Evolutionary conservation across 2,113 vertebrate genomes (phyloP), one percentile per base, ranked within the genome.

Genomic region (Okapia johnstoni): DNA sequence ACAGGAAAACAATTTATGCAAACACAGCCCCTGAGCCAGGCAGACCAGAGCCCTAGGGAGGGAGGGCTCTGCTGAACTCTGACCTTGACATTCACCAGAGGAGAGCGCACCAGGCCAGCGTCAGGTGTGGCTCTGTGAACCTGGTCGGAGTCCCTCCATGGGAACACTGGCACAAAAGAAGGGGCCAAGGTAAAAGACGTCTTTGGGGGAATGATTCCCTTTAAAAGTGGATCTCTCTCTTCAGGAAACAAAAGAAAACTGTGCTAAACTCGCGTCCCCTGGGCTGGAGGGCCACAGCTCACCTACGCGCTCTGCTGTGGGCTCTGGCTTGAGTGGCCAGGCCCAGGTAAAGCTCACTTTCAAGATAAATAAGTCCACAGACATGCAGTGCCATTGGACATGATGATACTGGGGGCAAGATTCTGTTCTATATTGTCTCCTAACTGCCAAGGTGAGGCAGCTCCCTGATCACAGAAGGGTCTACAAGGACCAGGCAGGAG

Each of bases 131-230:
- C 83, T 25, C 3, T 4, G 25, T 90, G 54, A 83, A 40, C 52
- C 46, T 83, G 60, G 58, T 92, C 85, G 90, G 88, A 58, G 81
- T 84, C 28, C 58, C 6, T 50, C 15, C 80, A 84, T 33, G 36
- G 50, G 85, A 88, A 96, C 61, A 95, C 96, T 89, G 97, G 94
- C 96, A 96, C 36, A 58, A 95, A 94, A 91, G 89, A 63, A 96
- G 46, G 60, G 61, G 94, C 13, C 61, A 54, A 77, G 40, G 28
- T 46, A 92, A 85, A 94, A 90, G 9, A 52, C 90, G 90, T 76
- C 76, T 88, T 88, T 63, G 11, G 66, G 85, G 81, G 28, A 96
- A 54, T 14, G 43, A 94, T 21, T 88, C 33, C 88, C 84, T 94
- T 88, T 55, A 55, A 70, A 83, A 90, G 48, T 55, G n/a, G 80